Evolutionary conservation across 2,113 vertebrate species (phyloP).

Genomic region (Lepisosteus osseus): DNA sequence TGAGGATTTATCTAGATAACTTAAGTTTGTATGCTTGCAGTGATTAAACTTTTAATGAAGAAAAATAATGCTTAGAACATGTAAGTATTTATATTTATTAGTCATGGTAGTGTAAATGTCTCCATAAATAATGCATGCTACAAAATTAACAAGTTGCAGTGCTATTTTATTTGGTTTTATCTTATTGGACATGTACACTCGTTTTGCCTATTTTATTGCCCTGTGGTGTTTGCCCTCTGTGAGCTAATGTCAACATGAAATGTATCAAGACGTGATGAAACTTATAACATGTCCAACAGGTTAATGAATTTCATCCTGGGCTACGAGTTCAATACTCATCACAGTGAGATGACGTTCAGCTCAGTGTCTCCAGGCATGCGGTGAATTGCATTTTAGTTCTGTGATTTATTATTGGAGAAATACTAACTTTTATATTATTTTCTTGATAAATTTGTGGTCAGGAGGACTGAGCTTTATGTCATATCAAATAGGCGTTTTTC

Average conservation of each 20-base stretch:
- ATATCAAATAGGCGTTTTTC: background rate
- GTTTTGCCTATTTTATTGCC: background rate
- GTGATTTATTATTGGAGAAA: background rate
- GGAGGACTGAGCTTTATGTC: background rate
- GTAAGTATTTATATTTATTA: no score
- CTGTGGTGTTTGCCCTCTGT: background rate
- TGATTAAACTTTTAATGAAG: no score
- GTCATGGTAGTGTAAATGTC: no score
- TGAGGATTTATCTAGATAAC: no score
- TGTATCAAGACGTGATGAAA: slow-evolving; percentile 1
- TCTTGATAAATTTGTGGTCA: slow-evolving; percentile 5
- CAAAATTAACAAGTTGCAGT: background rate
- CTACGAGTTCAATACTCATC: slow-evolving; percentile 8
- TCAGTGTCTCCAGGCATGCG: background rate
- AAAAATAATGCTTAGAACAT: no score
- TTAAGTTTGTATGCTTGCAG: no score
- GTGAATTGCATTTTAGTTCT: background rate
- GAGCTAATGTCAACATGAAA: background rate
- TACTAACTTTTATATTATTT: background rate
- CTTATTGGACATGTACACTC: background rate
- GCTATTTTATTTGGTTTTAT: background rate
- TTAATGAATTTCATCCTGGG: slow-evolving; percentile 9
- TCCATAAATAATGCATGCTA: no score
- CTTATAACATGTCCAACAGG: background rate
- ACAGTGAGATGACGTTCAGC: background rate